A percentile compares a stretch with the other conserved stretches of the same genome.
phyloP scores from a whole-genome alignment of 2,888 invertebrate genomes.

The Drosophila aldrichi region DNA sequence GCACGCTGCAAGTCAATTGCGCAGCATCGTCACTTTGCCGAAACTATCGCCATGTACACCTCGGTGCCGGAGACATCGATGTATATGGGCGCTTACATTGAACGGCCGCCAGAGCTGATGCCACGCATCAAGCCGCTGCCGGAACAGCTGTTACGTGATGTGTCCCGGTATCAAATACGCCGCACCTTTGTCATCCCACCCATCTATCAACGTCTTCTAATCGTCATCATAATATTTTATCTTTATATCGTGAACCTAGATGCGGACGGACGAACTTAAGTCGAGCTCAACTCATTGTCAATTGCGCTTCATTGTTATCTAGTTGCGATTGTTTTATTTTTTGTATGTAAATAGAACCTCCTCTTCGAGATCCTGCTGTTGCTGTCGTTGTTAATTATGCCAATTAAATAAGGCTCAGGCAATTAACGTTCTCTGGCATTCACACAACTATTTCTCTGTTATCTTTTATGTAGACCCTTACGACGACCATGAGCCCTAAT shows the following conservation, averaged over 20 bases:
- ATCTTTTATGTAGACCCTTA: constrained; percentile 69
- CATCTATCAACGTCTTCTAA: constrained; percentile 29
- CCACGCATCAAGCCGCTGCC: constrained; percentile 44
- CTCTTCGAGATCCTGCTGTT: too few species aligned
- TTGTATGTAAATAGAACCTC: constrained; percentile 7
- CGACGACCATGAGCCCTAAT: constrained; percentile 50
- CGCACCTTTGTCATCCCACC: background rate
- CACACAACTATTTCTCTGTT: constrained; percentile 73
- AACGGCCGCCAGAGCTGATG: constrained; percentile 24
- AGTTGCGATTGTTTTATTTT: background rate
- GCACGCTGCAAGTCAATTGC: constrained; percentile 20
- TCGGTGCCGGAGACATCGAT: constrained; percentile 28
- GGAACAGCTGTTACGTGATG: constrained; percentile 22
- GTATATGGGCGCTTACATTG: constrained; percentile 11
- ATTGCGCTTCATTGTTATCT: background rate
- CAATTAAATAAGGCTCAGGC: constrained; percentile 37
- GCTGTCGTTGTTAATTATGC: constrained; percentile 34
- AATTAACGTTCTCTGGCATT: constrained; percentile 70
- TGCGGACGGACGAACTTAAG: background rate
- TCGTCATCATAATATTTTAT: constrained; percentile 21
- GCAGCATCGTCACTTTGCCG: constrained; percentile 19
- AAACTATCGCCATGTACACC: background rate
- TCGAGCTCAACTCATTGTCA: background rate
- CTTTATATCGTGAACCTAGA: constrained; percentile 4
- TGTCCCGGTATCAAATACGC: background rate